phyloP scores from a whole-genome alignment of 2,888 invertebrate species.

The Seira sanloemensis region DNA sequence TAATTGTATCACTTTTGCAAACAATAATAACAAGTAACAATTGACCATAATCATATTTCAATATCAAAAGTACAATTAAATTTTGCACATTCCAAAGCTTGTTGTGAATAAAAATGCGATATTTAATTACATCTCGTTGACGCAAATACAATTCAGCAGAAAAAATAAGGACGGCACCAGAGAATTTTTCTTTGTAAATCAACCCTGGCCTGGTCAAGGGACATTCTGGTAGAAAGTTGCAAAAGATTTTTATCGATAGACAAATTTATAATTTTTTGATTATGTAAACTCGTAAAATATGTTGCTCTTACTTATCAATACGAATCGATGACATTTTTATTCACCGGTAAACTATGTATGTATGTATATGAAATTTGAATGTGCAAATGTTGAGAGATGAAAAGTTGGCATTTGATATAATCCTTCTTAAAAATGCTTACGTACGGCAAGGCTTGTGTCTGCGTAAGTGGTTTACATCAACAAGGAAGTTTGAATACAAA shows the following conservation, averaged over 20 bases:
- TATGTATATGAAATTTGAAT: background rate
- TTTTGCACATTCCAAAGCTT: too few species aligned
- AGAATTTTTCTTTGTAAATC: too few species aligned
- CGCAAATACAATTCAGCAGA: too few species aligned
- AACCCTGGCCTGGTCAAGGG: background rate
- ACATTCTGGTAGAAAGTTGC: background rate
- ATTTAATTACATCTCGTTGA: too few species aligned
- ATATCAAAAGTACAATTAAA: too few species aligned
- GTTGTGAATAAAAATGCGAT: too few species aligned
- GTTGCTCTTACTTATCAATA: background rate
- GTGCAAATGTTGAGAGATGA: background rate
- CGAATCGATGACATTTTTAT: background rate
- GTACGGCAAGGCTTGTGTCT: too few species aligned
- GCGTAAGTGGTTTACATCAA: background rate
- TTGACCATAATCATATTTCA: too few species aligned
- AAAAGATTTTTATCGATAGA: background rate
- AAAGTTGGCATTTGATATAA: too few species aligned
- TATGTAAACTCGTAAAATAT: background rate
- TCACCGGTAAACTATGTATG: background rate
- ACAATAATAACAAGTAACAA: too few species aligned
- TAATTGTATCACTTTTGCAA: background rate
- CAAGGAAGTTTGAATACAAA: background rate
- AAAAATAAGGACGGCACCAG: too few species aligned
- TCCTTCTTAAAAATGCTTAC: too few species aligned
- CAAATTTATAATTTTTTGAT: background rate